phyloP scores from a whole-genome alignment of 2,888 invertebrate species.

The Lepetodrilus schrolli region DNA sequence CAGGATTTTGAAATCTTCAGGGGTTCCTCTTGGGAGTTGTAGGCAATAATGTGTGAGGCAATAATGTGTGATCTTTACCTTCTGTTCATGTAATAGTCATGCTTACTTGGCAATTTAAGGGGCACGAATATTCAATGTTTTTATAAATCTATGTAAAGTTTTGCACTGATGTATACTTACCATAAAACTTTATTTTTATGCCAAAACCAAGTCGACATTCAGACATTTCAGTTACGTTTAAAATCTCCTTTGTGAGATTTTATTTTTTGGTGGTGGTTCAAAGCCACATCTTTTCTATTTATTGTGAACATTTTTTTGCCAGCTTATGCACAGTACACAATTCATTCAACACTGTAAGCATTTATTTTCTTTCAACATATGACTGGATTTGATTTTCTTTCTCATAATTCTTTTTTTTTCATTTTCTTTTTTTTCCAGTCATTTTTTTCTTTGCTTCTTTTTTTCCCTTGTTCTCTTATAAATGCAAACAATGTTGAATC shows the following conservation, averaged over 20 bases:
- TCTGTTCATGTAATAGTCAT: no score
- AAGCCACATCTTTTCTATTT: conserved; percentile 54
- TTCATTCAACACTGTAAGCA: conserved; percentile 7
- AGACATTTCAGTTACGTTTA: not conserved
- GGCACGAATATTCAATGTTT: not conserved
- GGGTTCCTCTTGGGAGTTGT: no score
- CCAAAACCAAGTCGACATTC: not conserved
- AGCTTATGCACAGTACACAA: not conserved
- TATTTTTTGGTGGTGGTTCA: conserved; percentile 45
- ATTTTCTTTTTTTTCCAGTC: conserved; percentile 33
- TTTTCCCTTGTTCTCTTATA: conserved; percentile 30
- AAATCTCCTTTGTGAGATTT: conserved; percentile 2
- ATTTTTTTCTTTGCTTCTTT: conserved; percentile 28
- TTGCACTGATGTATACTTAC: not conserved
- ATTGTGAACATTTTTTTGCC: conserved; percentile 6
- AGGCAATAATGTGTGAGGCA: no score
- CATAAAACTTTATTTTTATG: not conserved
- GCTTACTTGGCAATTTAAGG: no score
- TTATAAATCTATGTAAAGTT: not conserved
- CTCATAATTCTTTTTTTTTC: conserved; percentile 32
- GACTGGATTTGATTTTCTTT: conserved; percentile 24
- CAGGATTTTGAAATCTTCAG: no score
- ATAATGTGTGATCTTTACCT: no score
- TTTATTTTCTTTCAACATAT: conserved; percentile 34
- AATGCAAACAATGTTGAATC: conserved; percentile 8